A percentile compares a stretch with the other conserved stretches of the same genome.
Conservation (phyloP, 1,140 invertebrate species). For the Vanessa tameamea region DNA sequence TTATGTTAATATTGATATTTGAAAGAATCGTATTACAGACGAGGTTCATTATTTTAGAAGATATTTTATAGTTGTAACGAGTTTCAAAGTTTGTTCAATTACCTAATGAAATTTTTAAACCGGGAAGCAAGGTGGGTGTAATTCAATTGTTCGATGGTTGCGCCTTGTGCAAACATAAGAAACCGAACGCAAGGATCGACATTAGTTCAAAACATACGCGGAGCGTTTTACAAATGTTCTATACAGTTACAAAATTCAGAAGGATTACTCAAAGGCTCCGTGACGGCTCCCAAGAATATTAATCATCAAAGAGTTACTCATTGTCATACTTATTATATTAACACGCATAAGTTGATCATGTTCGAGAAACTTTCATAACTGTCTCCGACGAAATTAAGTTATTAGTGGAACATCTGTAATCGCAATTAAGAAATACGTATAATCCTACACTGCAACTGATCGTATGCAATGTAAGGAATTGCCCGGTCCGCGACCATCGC, state of each 20-base stretch:
- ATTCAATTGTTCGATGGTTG: constrained; percentile 62
- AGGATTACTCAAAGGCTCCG: constrained; percentile 60
- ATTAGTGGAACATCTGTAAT: neutral
- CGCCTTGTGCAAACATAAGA: constrained; percentile 75
- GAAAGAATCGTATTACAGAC: neutral
- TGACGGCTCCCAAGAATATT: constrained; percentile 57
- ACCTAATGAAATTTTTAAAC: constrained; percentile 21
- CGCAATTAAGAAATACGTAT: neutral
- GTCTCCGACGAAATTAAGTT: neutral
- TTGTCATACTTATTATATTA: constrained; percentile 54
- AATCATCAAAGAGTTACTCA: constrained; percentile 55
- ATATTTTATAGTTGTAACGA: no score
- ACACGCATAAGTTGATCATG: constrained; percentile 50
- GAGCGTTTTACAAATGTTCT: constrained; percentile 63
- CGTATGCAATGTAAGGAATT: constrained; percentile 62
- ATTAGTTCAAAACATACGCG: constrained; percentile 53
- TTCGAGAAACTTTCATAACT: neutral
- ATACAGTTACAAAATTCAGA: constrained; percentile 63
- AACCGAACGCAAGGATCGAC: constrained; percentile 65
- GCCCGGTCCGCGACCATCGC: constrained; percentile 60
- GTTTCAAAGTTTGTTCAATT: neutral
- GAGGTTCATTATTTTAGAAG: neutral
- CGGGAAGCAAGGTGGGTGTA: constrained; percentile 25
- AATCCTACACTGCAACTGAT: constrained; percentile 43
- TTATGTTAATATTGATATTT: constrained; percentile 22